Conservation (phyloP, 2,113 vertebrate species). For the Thermophis baileyi region DNA sequence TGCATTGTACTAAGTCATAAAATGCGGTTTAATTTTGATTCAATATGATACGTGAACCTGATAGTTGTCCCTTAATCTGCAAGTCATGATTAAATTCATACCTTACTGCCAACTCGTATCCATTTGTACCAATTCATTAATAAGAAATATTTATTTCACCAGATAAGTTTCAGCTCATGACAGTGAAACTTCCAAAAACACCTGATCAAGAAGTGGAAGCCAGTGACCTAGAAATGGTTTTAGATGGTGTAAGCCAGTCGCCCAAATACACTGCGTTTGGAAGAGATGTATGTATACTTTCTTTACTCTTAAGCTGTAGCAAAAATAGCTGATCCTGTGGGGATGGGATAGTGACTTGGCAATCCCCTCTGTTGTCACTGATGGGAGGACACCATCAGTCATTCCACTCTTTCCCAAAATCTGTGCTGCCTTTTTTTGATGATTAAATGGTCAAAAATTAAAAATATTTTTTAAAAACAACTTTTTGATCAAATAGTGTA, state of each 20-base stretch:
- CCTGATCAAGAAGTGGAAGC: constrained; percentile 76
- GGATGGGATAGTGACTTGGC: background rate
- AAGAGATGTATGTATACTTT: constrained; percentile 73
- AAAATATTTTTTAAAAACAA: background rate
- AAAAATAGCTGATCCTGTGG: background rate
- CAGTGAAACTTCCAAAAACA: constrained; percentile 76
- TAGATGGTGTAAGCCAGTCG: constrained; percentile 70
- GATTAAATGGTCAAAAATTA: background rate
- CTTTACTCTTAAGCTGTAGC: background rate
- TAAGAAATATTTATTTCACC: constrained; percentile 26
- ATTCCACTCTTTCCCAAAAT: background rate
- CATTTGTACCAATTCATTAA: background rate
- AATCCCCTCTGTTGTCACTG: background rate
- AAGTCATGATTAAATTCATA: background rate
- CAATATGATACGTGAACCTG: background rate
- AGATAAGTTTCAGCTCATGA: constrained; percentile 85
- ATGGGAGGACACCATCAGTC: background rate
- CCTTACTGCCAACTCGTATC: background rate
- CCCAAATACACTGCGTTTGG: constrained; percentile 76
- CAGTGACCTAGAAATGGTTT: constrained; percentile 73
- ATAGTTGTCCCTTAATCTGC: background rate
- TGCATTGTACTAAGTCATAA: background rate
- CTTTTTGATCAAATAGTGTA: background rate
- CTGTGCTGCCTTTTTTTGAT: background rate
- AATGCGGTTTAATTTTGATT: background rate